Conservation (phyloP, 2,797 vertebrate species). For the Acipenser transmontanus region DNA sequence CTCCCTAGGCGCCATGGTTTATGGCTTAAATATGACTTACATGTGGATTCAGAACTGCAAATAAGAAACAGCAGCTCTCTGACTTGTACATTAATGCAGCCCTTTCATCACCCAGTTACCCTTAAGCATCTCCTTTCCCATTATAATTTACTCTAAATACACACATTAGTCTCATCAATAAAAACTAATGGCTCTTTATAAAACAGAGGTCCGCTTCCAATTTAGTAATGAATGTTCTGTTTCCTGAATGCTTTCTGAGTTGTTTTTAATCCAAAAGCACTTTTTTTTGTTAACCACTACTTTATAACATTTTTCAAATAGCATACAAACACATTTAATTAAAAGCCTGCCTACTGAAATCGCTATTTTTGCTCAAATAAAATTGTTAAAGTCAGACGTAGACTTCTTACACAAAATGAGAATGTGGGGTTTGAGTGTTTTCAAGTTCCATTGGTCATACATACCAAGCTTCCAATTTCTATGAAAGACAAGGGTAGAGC, state of each 20-base stretch:
- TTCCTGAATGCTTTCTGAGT: conserved; percentile 38
- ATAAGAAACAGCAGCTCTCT: conserved; percentile 84
- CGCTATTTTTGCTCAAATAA: no score
- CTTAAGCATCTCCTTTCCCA: conserved; percentile 82
- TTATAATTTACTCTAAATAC: conserved; percentile 89
- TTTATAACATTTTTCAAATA: conserved; percentile 31
- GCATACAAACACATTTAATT: conserved; percentile 32
- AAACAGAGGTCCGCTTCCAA: conserved; percentile 58
- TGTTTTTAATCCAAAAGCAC: conserved; percentile 34
- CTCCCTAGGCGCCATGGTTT: conserved; percentile 77
- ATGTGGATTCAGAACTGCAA: conserved; percentile 81
- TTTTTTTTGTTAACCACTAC: conserved; percentile 14
- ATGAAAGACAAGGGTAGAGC: no score
- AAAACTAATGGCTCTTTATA: conserved; percentile 80
- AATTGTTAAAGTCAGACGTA: no score
- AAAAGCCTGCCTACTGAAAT: conserved; percentile 5
- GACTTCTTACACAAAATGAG: background rate
- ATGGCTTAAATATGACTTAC: conserved; percentile 84
- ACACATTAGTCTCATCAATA: conserved; percentile 90
- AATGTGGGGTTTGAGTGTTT: background rate
- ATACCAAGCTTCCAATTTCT: no score
- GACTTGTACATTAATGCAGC: conserved; percentile 78
- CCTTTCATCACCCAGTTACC: conserved; percentile 90
- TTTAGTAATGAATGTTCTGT: conserved; percentile 47
- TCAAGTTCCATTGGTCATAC: background rate